These are phyloP conservation scores for Rhingia campestris DNA, from an alignment of 2,888 invertebrate species.

Conservation along the genomic window DNA sequence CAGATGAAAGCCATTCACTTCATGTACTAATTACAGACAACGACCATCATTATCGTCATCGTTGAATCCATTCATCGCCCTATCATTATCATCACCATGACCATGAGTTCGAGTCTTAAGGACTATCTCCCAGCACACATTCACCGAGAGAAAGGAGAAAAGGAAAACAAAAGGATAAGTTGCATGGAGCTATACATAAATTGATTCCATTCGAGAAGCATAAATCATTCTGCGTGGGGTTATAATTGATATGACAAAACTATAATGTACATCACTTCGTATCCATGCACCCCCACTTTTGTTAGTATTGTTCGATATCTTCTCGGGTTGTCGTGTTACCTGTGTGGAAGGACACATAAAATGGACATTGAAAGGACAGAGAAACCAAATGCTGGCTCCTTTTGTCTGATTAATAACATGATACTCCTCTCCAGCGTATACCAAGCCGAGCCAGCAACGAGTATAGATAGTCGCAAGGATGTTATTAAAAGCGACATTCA, in stretches of 20 bases:
- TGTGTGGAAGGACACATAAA: constrained; percentile 35
- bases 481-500: constrained; percentile 46
- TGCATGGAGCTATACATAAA: constrained; percentile 47
- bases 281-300: constrained; percentile 12
- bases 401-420: constrained; percentile 71
- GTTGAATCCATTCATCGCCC: constrained; percentile 35
- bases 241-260: constrained; percentile 73
- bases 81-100: constrained; percentile 54
- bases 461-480: constrained; percentile 13
- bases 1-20: constrained; percentile 68
- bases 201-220: constrained; percentile 70
- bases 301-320: not conserved
- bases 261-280: constrained; percentile 65
- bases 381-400: constrained; percentile 68
- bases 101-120: not conserved
- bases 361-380: constrained; percentile 43
- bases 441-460: not conserved
- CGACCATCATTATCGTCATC: constrained; percentile 57
- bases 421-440: constrained; percentile 55
- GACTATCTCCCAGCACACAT: constrained; percentile 18
- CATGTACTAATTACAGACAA: constrained; percentile 69
- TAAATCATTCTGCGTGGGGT: constrained; percentile 70
- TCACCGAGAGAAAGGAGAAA: not conserved
- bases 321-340: constrained; percentile 42
- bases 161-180: constrained; percentile 57